Evolutionary conservation across 2,113 vertebrate species (phyloP), one percentile per base, ranked within the genome.

Genomic region (Jaculus jaculus): DNA sequence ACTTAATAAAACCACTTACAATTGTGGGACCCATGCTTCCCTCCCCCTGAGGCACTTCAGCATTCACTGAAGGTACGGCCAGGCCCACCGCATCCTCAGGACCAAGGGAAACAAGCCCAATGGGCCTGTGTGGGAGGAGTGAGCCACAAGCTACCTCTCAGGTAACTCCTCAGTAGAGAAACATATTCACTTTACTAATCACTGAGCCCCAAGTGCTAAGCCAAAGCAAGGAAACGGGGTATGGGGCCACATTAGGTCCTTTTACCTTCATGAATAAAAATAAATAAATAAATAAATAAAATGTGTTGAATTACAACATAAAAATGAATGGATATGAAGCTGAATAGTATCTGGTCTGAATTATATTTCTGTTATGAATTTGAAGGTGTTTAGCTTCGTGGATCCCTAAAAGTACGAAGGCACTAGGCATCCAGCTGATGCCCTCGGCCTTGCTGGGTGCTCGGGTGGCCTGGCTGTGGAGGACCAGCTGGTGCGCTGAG

Each of bases 231-330:
- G 23, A 21, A 15, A 32, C n/a, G 63, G 47, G n/a, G 7, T 17
- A 34, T 8, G 15, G 15, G 2, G 51, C 68, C 15, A 17, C 54
- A 3, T 83, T 32, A n/a, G 58, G 51, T 24, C 23, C 54, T 68
- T 92, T 65, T 58, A 28, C 34, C 21, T 72, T 78, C 26, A 24
- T 58, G 18, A 77, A 28, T 28, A 65, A 77, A 75, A 77, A 28
- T 28, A 65, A 77, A 75, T 54, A 75, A 78, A 87, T 39, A 47
- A 58, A 28, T 69, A 17, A 83, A 9, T 51, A 89, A 87, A 92
- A 87, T 42, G 26, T 58, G 71, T 15, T 69, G 63, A 91, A 73
- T 23, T 58, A 28, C 39, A 51, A 66, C 7, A 74, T 74, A 51
- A 68, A 16, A 63, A 23, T 37, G 15, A 4, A 4, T 75, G 34